These are phyloP conservation scores for Masticophis lateralis DNA, from an alignment of 2,797 vertebrate species.

Conservation along the genomic window DNA sequence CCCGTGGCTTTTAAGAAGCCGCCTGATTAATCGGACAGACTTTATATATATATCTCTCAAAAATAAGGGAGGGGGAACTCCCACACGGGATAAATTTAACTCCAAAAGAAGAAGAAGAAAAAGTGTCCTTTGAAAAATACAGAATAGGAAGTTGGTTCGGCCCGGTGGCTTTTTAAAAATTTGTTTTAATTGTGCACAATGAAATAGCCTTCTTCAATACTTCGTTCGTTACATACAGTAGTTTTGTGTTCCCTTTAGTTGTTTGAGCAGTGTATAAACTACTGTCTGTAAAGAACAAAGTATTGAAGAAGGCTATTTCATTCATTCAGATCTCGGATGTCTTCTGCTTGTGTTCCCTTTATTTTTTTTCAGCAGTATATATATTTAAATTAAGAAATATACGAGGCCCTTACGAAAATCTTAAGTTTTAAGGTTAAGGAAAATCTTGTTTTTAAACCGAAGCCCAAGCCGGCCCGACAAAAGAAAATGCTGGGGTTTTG, in stretches of 20 bases:
- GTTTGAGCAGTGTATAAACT: no score
- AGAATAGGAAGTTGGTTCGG: neutral
- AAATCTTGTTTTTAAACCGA: neutral
- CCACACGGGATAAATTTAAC: neutral
- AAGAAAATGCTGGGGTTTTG: neutral
- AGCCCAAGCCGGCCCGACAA: neutral
- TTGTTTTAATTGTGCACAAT: no score
- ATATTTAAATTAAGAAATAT: neutral
- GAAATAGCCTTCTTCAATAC: no score
- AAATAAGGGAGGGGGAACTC: neutral
- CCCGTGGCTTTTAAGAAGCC: neutral
- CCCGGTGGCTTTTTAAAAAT: neutral
- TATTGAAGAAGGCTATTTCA: no score
- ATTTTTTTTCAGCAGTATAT: no score
- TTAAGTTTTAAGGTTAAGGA: neutral
- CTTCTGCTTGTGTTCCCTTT: no score
- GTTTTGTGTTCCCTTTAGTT: no score
- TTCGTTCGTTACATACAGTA: no score
- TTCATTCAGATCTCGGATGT: no score
- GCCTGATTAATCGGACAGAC: neutral
- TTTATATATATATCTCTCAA: neutral
- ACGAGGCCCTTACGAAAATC: neutral
- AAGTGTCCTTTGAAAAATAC: neutral
- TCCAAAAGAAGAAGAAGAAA: fast-evolving
- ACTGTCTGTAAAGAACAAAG: no score